Conservation (phyloP, 2,797 vertebrate genomes). For the Mergus octosetaceus region DNA sequence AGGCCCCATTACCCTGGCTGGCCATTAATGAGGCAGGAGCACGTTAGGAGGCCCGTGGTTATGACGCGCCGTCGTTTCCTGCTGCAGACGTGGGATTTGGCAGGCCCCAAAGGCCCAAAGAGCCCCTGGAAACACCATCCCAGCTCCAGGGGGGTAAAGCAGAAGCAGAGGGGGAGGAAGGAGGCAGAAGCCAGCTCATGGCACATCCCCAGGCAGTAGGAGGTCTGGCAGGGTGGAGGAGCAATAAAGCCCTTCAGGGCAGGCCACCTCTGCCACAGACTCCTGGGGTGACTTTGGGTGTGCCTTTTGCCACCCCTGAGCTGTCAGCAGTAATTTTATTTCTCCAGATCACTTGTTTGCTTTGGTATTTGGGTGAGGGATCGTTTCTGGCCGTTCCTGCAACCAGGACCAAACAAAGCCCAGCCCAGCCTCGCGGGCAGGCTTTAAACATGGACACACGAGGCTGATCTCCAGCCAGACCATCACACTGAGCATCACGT, state of each 20-base stretch:
- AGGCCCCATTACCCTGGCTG: slow-evolving; percentile 34
- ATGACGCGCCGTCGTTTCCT: background rate
- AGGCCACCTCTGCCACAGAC: background rate
- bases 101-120: background rate
- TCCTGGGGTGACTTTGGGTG: background rate
- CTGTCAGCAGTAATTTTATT: background rate
- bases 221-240: background rate
- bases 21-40: slow-evolving; percentile 15
- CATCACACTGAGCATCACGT: background rate
- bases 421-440: background rate
- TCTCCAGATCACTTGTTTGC: background rate
- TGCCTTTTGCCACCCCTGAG: background rate
- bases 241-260: background rate
- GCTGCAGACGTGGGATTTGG: background rate
- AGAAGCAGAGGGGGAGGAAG: background rate
- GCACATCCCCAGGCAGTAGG: background rate
- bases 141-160: background rate
- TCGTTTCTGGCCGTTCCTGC: background rate
- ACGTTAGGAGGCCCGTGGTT: background rate
- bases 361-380: background rate
- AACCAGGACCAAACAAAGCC: background rate
- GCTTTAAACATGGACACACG: background rate
- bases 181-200: no score
- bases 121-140: background rate
- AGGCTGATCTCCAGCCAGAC: background rate